phyloP scores from a whole-genome alignment of 2,113 vertebrate species.

The Motacilla tschutschensis region DNA sequence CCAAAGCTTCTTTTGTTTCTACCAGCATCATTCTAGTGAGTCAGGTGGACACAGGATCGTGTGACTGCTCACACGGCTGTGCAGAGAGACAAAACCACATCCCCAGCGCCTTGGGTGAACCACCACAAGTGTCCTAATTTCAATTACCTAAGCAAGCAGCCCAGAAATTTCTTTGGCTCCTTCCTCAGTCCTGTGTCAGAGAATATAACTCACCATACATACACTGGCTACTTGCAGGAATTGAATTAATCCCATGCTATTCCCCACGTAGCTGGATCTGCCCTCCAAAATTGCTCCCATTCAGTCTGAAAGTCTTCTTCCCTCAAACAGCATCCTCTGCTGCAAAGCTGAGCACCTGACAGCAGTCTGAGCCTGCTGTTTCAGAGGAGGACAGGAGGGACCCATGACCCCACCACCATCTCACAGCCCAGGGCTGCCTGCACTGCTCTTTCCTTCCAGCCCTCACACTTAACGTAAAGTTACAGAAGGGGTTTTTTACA shows the following conservation, averaged over 20 bases:
- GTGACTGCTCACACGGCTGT: background rate
- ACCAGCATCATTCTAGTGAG: background rate
- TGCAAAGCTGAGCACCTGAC: background rate
- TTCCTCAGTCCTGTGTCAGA: background rate
- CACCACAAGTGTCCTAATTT: background rate
- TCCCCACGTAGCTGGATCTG: background rate
- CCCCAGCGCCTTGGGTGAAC: background rate
- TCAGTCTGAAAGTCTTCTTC: background rate
- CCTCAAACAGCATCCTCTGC: background rate
- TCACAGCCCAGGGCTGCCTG: background rate
- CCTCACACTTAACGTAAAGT: background rate
- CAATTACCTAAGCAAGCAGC: background rate
- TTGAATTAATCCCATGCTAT: background rate
- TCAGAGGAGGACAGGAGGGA: background rate
- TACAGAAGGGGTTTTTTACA: background rate
- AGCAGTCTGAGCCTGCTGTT: background rate
- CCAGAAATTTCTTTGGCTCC: background rate
- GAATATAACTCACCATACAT: background rate
- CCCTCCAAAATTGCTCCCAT: background rate
- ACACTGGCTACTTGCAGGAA: background rate
- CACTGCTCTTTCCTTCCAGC: background rate
- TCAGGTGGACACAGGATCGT: background rate
- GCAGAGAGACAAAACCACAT: background rate
- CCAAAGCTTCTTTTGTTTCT: constrained; percentile 20
- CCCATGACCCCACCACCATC: rapidly evolving